Percentiles rank a stretch among this genome's conserved stretches.
phyloP scores from a whole-genome alignment of 2,797 vertebrate species.

The Phyllotis vaccarum region DNA sequence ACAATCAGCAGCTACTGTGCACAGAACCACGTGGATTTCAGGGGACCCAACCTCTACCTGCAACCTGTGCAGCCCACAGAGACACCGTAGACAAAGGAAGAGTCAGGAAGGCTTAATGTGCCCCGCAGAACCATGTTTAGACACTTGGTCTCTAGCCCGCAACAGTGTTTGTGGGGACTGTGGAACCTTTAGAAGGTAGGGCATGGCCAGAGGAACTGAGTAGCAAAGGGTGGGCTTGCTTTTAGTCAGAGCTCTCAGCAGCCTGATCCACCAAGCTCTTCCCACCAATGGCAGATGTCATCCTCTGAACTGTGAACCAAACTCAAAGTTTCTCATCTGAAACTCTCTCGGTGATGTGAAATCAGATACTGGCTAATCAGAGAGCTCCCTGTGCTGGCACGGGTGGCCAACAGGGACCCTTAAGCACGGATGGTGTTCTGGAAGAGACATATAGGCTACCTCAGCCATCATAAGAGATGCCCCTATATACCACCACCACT shows the following conservation, averaged over 20 bases:
- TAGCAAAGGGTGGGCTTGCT: no score
- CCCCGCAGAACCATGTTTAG: background rate
- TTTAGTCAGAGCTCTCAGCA: no score
- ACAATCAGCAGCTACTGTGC: no score
- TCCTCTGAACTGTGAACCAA: background rate
- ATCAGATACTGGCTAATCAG: background rate
- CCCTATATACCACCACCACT: background rate
- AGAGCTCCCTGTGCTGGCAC: background rate
- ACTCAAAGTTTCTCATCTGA: background rate
- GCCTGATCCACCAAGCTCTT: no score
- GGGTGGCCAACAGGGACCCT: background rate
- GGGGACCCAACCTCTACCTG: background rate
- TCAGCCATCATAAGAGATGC: background rate
- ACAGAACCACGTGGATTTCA: background rate
- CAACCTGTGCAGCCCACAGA: background rate
- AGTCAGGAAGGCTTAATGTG: background rate
- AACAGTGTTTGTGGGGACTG: background rate
- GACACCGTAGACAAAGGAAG: background rate
- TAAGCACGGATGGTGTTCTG: background rate
- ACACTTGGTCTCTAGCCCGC: background rate
- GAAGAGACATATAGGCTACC: background rate
- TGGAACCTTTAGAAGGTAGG: background rate
- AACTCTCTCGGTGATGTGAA: background rate
- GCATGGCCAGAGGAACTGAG: background rate
- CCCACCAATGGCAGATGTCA: background rate